phyloP scores from a whole-genome alignment of 2,113 vertebrate species.

The Labeo catla region DNA sequence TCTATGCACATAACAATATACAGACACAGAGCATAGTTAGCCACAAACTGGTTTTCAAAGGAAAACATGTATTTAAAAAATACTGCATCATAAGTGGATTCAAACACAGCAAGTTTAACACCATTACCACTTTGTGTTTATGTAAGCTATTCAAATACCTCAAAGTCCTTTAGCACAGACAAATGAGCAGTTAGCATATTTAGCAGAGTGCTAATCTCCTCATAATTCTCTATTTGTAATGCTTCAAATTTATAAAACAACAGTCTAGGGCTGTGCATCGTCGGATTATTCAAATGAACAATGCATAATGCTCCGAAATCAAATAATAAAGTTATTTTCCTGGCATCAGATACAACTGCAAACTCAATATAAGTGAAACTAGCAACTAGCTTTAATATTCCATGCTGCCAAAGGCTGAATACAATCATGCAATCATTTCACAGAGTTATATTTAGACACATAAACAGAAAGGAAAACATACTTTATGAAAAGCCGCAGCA shows the following conservation, averaged over 20 bases:
- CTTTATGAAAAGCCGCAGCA: conserved; percentile 35
- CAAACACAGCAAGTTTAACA: background rate
- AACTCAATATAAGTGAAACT: conserved; percentile 57
- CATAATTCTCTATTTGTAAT: conserved; percentile 33
- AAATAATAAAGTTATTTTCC: conserved; percentile 51
- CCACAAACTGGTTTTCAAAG: background rate
- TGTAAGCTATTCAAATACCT: background rate
- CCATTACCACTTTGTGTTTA: background rate
- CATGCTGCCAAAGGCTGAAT: conserved; percentile 47
- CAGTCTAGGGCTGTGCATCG: conserved; percentile 26
- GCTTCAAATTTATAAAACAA: conserved; percentile 42
- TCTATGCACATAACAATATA: background rate
- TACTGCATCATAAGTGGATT: background rate
- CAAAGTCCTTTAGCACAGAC: background rate
- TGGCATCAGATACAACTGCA: conserved; percentile 52
- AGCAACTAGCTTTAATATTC: conserved; percentile 56
- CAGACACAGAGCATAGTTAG: background rate
- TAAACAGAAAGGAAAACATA: conserved; percentile 49
- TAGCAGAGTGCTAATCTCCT: conserved; percentile 12
- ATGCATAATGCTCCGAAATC: conserved; percentile 50
- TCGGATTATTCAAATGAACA: conserved; percentile 52
- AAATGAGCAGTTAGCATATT: background rate
- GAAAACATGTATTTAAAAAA: background rate
- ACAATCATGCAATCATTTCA: conserved; percentile 49
- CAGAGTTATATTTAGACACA: conserved; percentile 50